Percentiles rank a stretch among this genome's conserved stretches.
Evolutionary conservation across 2,888 invertebrate genomes (phyloP).

Genomic region (Pharmacophagus antenor): DNA sequence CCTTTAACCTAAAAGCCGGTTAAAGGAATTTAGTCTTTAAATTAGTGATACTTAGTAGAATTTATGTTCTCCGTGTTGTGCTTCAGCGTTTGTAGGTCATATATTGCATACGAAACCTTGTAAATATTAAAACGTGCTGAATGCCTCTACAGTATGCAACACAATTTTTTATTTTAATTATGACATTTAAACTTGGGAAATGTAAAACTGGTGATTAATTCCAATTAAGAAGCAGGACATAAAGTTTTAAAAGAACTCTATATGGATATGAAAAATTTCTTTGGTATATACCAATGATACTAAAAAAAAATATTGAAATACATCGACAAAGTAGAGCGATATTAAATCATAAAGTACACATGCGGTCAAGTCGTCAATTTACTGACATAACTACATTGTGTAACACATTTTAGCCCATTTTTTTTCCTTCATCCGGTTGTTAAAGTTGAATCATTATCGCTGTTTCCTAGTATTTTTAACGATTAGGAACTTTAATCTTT

Average conservation of each 20-base stretch:
- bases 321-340: conserved; percentile 53
- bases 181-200: neutral
- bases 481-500: neutral
- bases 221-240: too few species aligned
- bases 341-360: conserved; percentile 51
- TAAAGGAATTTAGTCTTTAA: conserved; percentile 56
- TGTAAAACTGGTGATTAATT: too few species aligned
- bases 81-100: conserved; percentile 62
- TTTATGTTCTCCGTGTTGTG: conserved; percentile 39
- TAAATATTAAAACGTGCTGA: conserved; percentile 49
- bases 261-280: too few species aligned
- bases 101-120: conserved; percentile 66
- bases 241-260: too few species aligned
- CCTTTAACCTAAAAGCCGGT: conserved; percentile 59
- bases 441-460: conserved; percentile 14
- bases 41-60: conserved; percentile 49
- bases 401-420: conserved; percentile 17
- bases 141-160: conserved; percentile 40
- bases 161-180: neutral
- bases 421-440: neutral
- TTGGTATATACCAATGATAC: too few species aligned
- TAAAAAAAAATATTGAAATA: conserved; percentile 57
- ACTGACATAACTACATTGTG: conserved; percentile 25
- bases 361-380: conserved; percentile 24
- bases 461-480: conserved; percentile 11